These are phyloP conservation scores for Entomobrya proxima DNA, from an alignment of 2,888 invertebrate species.

Conservation along the genomic window DNA sequence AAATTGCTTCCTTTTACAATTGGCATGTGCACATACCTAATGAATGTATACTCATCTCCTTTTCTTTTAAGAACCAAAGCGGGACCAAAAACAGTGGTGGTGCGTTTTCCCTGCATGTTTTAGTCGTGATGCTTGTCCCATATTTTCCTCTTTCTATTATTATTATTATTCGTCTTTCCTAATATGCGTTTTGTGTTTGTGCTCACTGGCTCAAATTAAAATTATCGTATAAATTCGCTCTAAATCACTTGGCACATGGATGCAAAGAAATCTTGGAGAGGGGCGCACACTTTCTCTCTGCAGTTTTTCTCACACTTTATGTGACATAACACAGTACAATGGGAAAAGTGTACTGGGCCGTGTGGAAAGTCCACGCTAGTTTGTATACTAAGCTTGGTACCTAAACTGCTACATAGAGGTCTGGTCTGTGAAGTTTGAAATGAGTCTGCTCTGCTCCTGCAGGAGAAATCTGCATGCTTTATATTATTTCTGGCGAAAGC, in stretches of 20 bases:
- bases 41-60: too few species aligned
- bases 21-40: not conserved
- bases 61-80: not conserved
- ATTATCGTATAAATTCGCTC: constrained; percentile 54
- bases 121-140: not conserved
- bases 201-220: constrained; percentile 48
- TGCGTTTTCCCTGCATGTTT: too few species aligned
- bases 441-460: too few species aligned
- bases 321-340: too few species aligned
- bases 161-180: not conserved
- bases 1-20: not conserved
- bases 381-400: too few species aligned
- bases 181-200: constrained; percentile 1
- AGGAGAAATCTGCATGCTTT: too few species aligned
- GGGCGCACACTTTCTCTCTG: not conserved
- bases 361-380: too few species aligned
- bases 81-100: not conserved
- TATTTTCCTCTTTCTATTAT: not conserved
- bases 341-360: too few species aligned
- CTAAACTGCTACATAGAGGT: too few species aligned
- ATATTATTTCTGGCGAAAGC: too few species aligned
- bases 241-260: constrained; percentile 53
- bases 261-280: not conserved
- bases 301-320: not conserved
- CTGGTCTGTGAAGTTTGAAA: too few species aligned